phyloP scores from a whole-genome alignment of 2,113 vertebrate genomes.

The Pseudopodoces humilis region DNA sequence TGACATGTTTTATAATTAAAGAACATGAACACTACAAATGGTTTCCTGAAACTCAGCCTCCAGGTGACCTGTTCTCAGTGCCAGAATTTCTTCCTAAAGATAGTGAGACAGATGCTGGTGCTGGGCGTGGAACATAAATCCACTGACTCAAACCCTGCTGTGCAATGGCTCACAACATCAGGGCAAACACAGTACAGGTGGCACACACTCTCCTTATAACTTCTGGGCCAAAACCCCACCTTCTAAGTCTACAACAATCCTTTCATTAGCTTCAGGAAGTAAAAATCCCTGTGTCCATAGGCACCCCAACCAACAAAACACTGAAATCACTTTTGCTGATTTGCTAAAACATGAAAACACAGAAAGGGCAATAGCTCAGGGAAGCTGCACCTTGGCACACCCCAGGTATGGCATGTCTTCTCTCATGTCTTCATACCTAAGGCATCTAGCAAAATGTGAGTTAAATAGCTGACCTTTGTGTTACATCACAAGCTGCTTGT shows the following conservation, averaged over 20 bases:
- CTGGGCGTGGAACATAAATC: background rate
- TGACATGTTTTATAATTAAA: background rate
- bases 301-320: background rate
- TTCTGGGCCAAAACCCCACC: background rate
- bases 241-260: background rate
- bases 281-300: background rate
- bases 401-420: rapidly evolving
- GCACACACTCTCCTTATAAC: background rate
- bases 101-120: background rate
- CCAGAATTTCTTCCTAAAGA: background rate
- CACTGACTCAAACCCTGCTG: background rate
- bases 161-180: background rate
- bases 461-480: background rate
- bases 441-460: background rate
- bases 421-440: background rate
- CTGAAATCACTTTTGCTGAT: background rate
- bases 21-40: background rate
- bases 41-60: background rate
- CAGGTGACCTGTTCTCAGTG: background rate
- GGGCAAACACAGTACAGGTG: background rate
- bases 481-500: background rate
- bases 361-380: background rate
- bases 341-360: background rate
- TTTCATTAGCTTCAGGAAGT: background rate
- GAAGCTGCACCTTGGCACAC: background rate